A percentile compares a stretch with the other conserved stretches of the same genome.
phyloP scores from a whole-genome alignment of 2,797 vertebrate genomes.

The Gymnodraco acuticeps region DNA sequence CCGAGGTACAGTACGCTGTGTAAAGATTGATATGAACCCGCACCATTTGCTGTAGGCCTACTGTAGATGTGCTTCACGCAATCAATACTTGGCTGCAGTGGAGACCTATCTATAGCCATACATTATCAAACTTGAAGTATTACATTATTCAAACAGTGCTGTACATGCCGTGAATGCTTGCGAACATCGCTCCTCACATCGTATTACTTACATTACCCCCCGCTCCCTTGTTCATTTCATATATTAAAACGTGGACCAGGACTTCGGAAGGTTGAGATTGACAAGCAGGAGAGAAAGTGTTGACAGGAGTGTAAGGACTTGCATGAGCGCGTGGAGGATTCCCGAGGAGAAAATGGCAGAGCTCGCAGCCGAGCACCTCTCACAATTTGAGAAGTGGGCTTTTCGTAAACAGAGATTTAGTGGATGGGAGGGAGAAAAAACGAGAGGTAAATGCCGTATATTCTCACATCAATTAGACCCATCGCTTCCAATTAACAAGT shows the following conservation, averaged over 20 bases:
- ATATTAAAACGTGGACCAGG: slow-evolving; percentile 48
- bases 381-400: slow-evolving; percentile 59
- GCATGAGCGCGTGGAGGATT: slow-evolving; percentile 38
- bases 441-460: slow-evolving; percentile 47
- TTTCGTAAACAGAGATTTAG: slow-evolving; percentile 44
- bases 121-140: slow-evolving; percentile 81
- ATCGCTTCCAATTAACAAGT: slow-evolving; percentile 64
- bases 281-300: slow-evolving; percentile 61
- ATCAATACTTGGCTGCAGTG: slow-evolving; percentile 84
- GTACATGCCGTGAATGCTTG: slow-evolving; percentile 68
- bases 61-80: slow-evolving; percentile 83
- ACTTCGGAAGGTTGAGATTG: slow-evolving; percentile 62
- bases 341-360: slow-evolving; percentile 61
- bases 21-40: slow-evolving; percentile 80
- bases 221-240: slow-evolving; percentile 59
- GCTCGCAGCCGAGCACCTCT: slow-evolving; percentile 66
- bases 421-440: slow-evolving; percentile 41
- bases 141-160: slow-evolving; percentile 79
- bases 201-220: slow-evolving; percentile 74
- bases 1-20: slow-evolving; percentile 72
- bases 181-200: slow-evolving; percentile 69
- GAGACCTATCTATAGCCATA: slow-evolving; percentile 84
- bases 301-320: slow-evolving; percentile 49
- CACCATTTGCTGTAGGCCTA: slow-evolving; percentile 66
- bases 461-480: slow-evolving; percentile 70